Evolutionary conservation across 2,797 vertebrate genomes (phyloP), one percentile per base, ranked within the genome.

Genomic region (Spinus olivaceus): DNA sequence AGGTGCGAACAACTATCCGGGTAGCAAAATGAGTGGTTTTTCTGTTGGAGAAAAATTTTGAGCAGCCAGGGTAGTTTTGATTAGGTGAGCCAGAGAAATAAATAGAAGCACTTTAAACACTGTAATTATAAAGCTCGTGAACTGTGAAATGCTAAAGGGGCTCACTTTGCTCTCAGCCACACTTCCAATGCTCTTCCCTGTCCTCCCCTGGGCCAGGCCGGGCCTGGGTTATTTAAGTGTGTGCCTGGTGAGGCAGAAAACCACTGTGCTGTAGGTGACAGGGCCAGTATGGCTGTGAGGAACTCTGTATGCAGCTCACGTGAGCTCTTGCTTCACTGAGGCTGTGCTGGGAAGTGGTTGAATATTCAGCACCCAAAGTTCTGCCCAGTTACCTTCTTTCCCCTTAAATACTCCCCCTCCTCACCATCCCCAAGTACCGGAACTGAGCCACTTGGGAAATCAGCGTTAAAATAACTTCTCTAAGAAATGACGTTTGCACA

Each of bases 311-410:
- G 77, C 47, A 0, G 44, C 83, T 96, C 90, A 94, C 47, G 8
- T 65, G 91, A 91, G 80, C 32, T 3, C 77, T 91, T 2, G 10
- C 91, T 78, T 89, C 82, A 37, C 72, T 51, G 78, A 88, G 61
- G 46, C 91, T 65, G 27, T 76, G 42, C 83, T 0, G 1, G 79
- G 63, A 79, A 90, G 59, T 10, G 3, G 12, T 20, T 76, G 69
- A 79, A 86, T 90, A 81, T 81, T 91, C 76, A 86, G 35, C 51
- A 69, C 63, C n/a, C 13, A 2, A 59, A 91, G 93, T 96, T 90
- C 91, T 80, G 28, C 80, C 87, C 46, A 10, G 61, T 79, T 92
- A 81, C 82, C 70, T 59, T 76, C 42, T 79, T 90, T 67, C 86
- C 63, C 37, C 37, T 78, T 76, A 37, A 86, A 59, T 64, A 59